Base-by-base conservation (phyloP, 2,797 vertebrate species). In the Euthynnus affinis region DNA sequence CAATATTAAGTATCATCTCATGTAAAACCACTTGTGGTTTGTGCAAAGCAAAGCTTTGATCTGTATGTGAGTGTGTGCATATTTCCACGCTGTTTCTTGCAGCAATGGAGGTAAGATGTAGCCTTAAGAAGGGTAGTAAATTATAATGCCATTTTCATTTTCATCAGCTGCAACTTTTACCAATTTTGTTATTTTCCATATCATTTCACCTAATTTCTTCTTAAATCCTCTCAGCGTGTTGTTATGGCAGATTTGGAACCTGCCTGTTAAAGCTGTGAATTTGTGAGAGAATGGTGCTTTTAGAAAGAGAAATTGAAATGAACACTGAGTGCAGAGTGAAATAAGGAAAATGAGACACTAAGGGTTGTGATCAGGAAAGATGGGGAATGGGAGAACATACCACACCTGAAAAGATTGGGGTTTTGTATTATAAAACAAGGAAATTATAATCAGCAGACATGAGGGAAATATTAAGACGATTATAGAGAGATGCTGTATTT, bases 1-100 rank as follows among this genome's bases (percentile, higher is more conserved):
- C 49, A 68, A 74, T 62, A 29, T 66, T 18, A 44, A 53, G 6
- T 8, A 58, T 68, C n/a, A 27, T 74, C 46, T 80, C 5, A 20
- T 7, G 25, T 22, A 34, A 70, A 74, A 66, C 55, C 59, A 75
- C 62, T 58, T 66, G 71, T 55, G 32, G 67, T 71, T 52, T 77
- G 18, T 48, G 9, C 2, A 69, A n/a, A 6, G 37, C 29, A 12
- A 42, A 4, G 14, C 44, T 76, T 76, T 76, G 64, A 79, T 71
- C 12, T 58, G 60, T 48, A 14, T 70, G 29, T 32, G 29, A 5
- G 29, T 67, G 46, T 71, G 22, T 48, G 51, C 23, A 15, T 46
- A 9, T 5, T 9, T 58, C 23, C 51, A 40, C 29, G 27, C 18
- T 5, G 6, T 53, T 71, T 81, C 13, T 7, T 20, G 12, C n/a